Evolutionary conservation across 2,888 invertebrate species (phyloP), one percentile per base, ranked within the genome.

Genomic region (Pachydiplax longipennis): DNA sequence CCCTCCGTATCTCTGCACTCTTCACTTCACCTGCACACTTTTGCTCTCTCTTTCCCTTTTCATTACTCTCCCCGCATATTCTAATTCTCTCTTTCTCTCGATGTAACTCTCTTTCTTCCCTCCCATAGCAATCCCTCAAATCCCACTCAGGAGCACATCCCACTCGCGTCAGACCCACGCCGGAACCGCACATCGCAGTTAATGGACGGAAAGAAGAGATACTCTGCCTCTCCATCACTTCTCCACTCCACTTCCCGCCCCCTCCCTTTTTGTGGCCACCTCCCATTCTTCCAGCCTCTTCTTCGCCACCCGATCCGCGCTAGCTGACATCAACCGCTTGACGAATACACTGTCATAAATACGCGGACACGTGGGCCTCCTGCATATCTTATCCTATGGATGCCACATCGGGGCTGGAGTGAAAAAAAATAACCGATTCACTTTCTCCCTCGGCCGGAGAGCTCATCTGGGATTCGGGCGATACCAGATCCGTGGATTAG

Each of bases 141-240:
- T 37, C 40, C 40, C 37, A 44, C 40, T 40, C 18, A 35, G 22
- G 37, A 31, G 13, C 80, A 35, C 48, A 58, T 53, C 35, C 83
- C 22, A 58, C 31, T 31, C 31, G 58, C 83, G 83, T 83, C 58
- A 83, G 31, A 53, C 35, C 18, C 83, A 58, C 83, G 83, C 83
- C 83, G 83, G 58, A 83, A 58, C 83, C 83, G 83, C 83, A 15
- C 58, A 83, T 53, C 35, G 83, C 53, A 83, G 53, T 83, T 53
- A 53, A 83, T 83, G 53, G 83, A 83, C 58, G 83, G 83, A 83
- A 83, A 58, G 58, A 15, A 58, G 58, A 83, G 58, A 81, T 37
- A 83, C 73, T 58, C 31, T 53, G 53, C 58, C 35, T 44, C 83
- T 83, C 58, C 83, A 53, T 58, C 58, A 48, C 58, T 58, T 22